Evolutionary conservation across 1,140 invertebrate genomes (phyloP).

Genomic region (Heliconius eleuchia): DNA sequence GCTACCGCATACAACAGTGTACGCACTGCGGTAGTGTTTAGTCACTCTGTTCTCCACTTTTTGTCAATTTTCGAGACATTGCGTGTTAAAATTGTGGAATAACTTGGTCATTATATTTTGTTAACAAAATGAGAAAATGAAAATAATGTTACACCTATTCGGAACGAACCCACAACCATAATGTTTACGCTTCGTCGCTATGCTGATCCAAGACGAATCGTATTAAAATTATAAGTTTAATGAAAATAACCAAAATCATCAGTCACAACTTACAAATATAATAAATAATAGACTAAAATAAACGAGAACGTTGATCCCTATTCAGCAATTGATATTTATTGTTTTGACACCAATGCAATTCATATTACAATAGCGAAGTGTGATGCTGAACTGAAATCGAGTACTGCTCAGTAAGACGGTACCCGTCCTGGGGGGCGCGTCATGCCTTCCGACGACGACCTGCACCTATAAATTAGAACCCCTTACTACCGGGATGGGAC

Average conservation of each 20-base stretch:
- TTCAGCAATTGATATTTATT: slow-evolving; percentile 69
- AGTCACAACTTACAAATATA: no score
- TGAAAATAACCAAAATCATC: no score
- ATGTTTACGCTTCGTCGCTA: not conserved
- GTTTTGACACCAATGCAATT: slow-evolving; percentile 72
- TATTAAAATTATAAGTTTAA: no score
- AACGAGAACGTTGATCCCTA: slow-evolving; percentile 43
- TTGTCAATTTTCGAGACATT: not conserved
- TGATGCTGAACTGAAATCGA: slow-evolving; percentile 43
- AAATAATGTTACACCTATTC: not conserved
- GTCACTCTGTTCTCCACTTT: not conserved
- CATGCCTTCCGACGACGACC: slow-evolving; percentile 49
- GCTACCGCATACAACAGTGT: no score
- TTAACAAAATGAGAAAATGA: not conserved
- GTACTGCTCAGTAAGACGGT: slow-evolving; percentile 50
- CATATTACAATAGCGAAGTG: slow-evolving; percentile 52
- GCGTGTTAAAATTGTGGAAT: not conserved
- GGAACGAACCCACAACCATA: no score
- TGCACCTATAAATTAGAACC: slow-evolving; percentile 36
- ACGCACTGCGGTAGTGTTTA: not conserved
- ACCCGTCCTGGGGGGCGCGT: slow-evolving; percentile 41
- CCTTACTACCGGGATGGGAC: slow-evolving; percentile 67
- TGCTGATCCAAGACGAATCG: no score
- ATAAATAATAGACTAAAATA: not conserved
- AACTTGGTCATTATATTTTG: not conserved